Evolutionary conservation across 1,140 invertebrate species (phyloP).

Genomic region (Drosophila bifasciata): DNA sequence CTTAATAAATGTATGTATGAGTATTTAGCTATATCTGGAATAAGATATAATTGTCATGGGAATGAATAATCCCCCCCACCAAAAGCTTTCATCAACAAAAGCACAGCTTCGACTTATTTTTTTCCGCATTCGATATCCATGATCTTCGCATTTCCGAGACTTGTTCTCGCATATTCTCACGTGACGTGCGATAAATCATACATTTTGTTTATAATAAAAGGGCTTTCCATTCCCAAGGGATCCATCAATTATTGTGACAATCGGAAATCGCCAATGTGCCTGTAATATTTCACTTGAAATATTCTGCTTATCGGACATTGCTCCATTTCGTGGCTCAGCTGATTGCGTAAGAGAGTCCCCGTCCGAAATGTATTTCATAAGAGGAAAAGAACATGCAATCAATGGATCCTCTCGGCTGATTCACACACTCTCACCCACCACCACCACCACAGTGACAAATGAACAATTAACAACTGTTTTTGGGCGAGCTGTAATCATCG

Average conservation of each 20-base stretch:
- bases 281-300: constrained; percentile 1
- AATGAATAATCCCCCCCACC: no score
- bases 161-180: constrained; percentile 9
- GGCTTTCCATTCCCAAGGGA: constrained; percentile 10
- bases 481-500: constrained; percentile 38
- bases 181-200: constrained; percentile 21
- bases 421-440: constrained; percentile 33
- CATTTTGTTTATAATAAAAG: background rate
- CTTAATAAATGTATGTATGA: no score
- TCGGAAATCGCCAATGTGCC: background rate
- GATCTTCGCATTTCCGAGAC: background rate
- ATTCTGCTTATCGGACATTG: constrained; percentile 36
- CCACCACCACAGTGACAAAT: constrained; percentile 42
- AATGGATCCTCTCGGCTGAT: constrained; percentile 43
- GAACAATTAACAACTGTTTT: constrained; percentile 65
- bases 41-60: no score
- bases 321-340: background rate
- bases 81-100: no score
- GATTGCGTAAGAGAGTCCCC: constrained; percentile 27
- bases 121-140: no score
- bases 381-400: background rate
- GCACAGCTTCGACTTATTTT: no score
- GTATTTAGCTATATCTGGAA: no score
- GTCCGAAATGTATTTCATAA: constrained; percentile 33
- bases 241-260: constrained; percentile 3